Evolutionary conservation across 2,888 invertebrate genomes (phyloP), one percentile per base, ranked within the genome.

Genomic region (Dryobota labecula): DNA sequence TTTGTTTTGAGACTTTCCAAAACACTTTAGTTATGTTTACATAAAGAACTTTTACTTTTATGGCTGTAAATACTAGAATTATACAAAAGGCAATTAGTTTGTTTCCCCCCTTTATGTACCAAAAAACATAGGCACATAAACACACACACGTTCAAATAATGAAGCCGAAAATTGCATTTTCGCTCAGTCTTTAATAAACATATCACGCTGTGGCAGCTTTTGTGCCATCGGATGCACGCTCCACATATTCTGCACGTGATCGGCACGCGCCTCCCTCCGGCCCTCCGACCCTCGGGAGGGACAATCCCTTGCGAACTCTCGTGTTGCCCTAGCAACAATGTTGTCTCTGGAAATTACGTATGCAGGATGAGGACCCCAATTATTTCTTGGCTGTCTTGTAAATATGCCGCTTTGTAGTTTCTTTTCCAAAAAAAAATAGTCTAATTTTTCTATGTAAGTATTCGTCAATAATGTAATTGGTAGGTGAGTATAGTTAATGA

Each of bases 211-310:
- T 79, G 84, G 87, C 78, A 73, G 84, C 80, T 87, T 83, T 83
- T 80, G 75, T 80, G 74, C 79, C 70, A 79, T 87, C 82, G 85
- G 87, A 88, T 86, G 88, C 89, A 89, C 87, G 90, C 88, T 88
- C 83, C 86, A 86, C 87, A 87, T 87, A 85, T 78, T 78, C 80
- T 66, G 86, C 92, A 90, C 91, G 92, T 87, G 91, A 76, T 89
- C 66, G 86, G 27, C 92, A 89, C 89, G 86, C 84, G 89, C 76
- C 68, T 49, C 69, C 82, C 82, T 83, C 70, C 56, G 66, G 60
- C 62, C 75, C 63, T 76, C 65, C 83, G 77, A 57, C 84, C 80
- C 77, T 64, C 71, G 61, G 78, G 79, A 84, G 87, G 83, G 84
- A 66, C 33, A 61, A 70, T 38, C 82, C 86, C 80, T 73, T 51